Evolutionary conservation across 2,888 invertebrate genomes (phyloP), one percentile per base, ranked within the genome.

Genomic region (Chydorus sphaericus): DNA sequence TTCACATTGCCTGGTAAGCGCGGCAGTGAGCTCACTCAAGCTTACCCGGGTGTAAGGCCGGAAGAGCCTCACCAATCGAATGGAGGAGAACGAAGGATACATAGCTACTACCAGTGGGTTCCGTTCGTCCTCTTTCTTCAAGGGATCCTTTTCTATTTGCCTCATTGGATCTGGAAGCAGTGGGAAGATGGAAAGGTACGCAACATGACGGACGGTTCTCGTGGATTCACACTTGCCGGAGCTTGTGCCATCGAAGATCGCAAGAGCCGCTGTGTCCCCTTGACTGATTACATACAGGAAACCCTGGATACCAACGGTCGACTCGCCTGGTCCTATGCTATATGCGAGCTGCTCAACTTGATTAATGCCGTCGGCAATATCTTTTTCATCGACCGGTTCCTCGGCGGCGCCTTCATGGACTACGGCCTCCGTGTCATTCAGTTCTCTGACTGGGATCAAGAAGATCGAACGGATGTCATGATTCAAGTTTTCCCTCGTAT

Each of bases 31-130:
- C 28, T 26, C n/a, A 23, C 44, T 2, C 44, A 44, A 26, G 44
- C 44, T 10, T 44, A 26, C 26, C 44, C 23, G 44, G 44, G 44
- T 26, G 44, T 44, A 11, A 28, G 44, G 4, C 44, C 44, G 44
- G 44, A 23, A 11, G 31, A 52, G 23, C 72, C 77, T 53, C 86
- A 86, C 52, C 79, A 78, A 64, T 65, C 65, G 54, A 61, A 63
- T 10, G 16, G 39, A n/a, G 52, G 52, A 8, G 74, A 81, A 61
- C 83, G 86, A 62, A 83, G 79, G 65, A 77, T 77, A 59, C 90
- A 91, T 67, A 81, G 88, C 58, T 91, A 91, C 71, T 91, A 91
- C 69, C 91, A 91, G 70, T 91, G 91, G 91, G 90, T 91, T 64
- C 90, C 90, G 4, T 89, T 90, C 69, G 83, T 89, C 73, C 75